These are phyloP conservation scores for Sminthurinus signatus DNA, from an alignment of 1,140 invertebrate genomes.

Conservation along the genomic window DNA sequence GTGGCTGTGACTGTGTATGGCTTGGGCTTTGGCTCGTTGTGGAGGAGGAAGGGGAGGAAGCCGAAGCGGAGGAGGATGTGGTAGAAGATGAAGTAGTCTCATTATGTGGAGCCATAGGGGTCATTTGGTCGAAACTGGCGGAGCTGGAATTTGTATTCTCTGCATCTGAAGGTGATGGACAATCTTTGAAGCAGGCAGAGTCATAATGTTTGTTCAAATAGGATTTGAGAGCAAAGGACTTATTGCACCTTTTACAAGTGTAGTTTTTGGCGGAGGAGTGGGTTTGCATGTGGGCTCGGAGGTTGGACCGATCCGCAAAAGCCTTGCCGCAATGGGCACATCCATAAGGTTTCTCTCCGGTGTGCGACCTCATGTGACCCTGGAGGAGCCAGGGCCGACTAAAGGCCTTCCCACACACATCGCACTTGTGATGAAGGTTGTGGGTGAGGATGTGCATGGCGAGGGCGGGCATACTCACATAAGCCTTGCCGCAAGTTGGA, in stretches of 20 bases:
- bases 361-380: conserved; percentile 65
- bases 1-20: background rate
- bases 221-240: conserved; percentile 91
- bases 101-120: background rate
- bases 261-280: conserved; percentile 88
- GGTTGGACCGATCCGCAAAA: conserved; percentile 71
- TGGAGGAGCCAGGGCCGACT: conserved; percentile 93
- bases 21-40: background rate
- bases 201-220: conserved; percentile 97
- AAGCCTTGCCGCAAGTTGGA: conserved; percentile 88
- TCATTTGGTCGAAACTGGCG: conserved; percentile 9
- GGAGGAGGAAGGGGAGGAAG: background rate
- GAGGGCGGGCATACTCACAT: conserved; percentile 94
- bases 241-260: conserved; percentile 79
- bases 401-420: conserved; percentile 90
- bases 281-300: conserved; percentile 98
- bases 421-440: conserved; percentile 83
- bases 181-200: conserved; percentile 69
- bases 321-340: conserved; percentile 64
- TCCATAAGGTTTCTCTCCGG: conserved; percentile 63
- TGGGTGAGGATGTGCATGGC: conserved; percentile 95
- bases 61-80: background rate
- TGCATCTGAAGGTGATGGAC: conserved; percentile 29
- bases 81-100: background rate
- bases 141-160: conserved; percentile 21